phyloP scores from a whole-genome alignment of 1,140 invertebrate genomes.

The Zeugodacus cucurbitae region DNA sequence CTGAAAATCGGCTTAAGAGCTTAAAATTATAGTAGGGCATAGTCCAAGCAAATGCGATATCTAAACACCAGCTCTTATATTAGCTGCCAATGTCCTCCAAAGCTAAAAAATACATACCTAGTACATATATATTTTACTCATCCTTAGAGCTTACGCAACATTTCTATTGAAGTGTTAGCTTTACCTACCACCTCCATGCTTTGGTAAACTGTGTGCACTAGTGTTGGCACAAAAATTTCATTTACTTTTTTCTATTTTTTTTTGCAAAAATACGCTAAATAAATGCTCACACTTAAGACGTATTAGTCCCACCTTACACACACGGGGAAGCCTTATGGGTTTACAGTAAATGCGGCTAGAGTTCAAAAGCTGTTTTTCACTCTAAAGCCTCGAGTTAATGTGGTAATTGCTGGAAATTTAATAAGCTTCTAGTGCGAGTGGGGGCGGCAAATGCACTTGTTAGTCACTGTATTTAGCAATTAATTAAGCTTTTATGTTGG shows the following conservation, averaged over 20 bases:
- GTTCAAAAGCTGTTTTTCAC: slow-evolving; percentile 33
- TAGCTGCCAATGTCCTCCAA: background rate
- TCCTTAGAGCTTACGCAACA: slow-evolving; percentile 2
- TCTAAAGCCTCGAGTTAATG: slow-evolving; percentile 18
- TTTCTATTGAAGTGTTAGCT: background rate
- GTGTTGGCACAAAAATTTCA: background rate
- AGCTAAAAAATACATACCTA: background rate
- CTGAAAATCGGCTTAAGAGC: slow-evolving; percentile 65
- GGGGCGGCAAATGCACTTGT: background rate
- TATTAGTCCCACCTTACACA: background rate
- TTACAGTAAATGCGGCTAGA: background rate
- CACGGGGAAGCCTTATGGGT: slow-evolving; percentile 5
- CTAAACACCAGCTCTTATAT: background rate
- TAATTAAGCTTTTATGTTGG: slow-evolving; percentile 21
- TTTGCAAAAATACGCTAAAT: background rate
- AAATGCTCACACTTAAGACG: slow-evolving; percentile 12
- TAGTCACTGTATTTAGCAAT: slow-evolving; percentile 14
- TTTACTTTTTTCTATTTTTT: background rate
- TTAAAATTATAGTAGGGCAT: slow-evolving; percentile 56
- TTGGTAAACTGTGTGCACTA: background rate
- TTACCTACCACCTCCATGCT: background rate
- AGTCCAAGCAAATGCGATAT: background rate
- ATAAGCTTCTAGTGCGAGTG: background rate
- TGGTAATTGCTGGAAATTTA: slow-evolving; percentile 31
- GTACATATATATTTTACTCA: slow-evolving; percentile 15